Evolutionary conservation across 1,140 invertebrate species (phyloP).

Genomic region (Drosophila auraria): DNA sequence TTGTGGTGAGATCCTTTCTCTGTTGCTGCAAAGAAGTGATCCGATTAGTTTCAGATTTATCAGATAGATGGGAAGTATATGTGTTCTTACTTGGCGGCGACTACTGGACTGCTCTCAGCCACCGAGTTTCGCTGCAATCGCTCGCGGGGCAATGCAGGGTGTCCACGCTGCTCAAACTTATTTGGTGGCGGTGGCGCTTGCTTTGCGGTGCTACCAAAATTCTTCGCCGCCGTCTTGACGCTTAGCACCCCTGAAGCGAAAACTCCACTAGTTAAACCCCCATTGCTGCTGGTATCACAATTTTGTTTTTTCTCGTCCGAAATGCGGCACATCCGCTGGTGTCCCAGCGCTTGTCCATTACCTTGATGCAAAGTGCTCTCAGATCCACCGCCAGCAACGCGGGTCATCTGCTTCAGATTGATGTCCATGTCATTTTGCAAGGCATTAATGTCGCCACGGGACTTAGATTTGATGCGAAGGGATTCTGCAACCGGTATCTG

Average conservation of each 20-base stretch:
- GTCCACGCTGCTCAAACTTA: slow-evolving; percentile 68
- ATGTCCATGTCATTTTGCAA: slow-evolving; percentile 81
- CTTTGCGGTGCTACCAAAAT: slow-evolving; percentile 46
- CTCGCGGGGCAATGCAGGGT: slow-evolving; percentile 53
- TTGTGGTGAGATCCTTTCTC: slow-evolving; percentile 89
- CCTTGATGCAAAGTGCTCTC: slow-evolving; percentile 65
- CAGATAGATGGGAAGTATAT: background rate
- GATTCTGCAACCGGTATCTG: slow-evolving; percentile 54
- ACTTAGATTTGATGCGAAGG: slow-evolving; percentile 83
- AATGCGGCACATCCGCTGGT: slow-evolving; percentile 75
- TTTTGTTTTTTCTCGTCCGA: slow-evolving; percentile 85
- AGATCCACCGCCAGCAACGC: slow-evolving; percentile 63
- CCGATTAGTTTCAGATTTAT: slow-evolving; percentile 2
- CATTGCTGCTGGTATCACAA: slow-evolving; percentile 73
- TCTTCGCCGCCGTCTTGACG: slow-evolving; percentile 67
- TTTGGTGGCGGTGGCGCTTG: slow-evolving; percentile 45
- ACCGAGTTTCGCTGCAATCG: slow-evolving; percentile 59
- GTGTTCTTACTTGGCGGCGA: slow-evolving; percentile 64
- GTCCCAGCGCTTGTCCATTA: slow-evolving; percentile 39
- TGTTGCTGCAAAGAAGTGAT: slow-evolving; percentile 85
- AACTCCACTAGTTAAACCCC: slow-evolving; percentile 10
- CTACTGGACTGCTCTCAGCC: slow-evolving; percentile 65
- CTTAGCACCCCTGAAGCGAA: slow-evolving; percentile 41
- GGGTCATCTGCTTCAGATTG: slow-evolving; percentile 75
- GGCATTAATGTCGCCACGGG: slow-evolving; percentile 77